Evolutionary conservation across 2,797 vertebrate species (phyloP), one percentile per base, ranked within the genome.

Genomic region (Cephalopachus bancanus): DNA sequence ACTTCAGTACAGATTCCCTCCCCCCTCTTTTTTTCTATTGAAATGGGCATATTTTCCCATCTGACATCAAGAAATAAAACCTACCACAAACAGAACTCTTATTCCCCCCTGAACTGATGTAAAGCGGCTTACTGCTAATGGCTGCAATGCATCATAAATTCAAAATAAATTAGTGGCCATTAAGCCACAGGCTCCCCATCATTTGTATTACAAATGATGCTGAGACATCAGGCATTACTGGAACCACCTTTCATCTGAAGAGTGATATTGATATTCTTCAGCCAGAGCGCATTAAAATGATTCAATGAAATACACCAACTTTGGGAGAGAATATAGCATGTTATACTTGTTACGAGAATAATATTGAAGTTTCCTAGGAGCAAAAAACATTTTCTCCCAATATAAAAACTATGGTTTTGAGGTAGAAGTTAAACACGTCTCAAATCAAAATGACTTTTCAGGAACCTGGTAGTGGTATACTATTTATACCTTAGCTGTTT

Each of bases 141-240:
- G 95, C 75, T 65, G 17, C 59, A 72, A 97, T 95, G 69, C 80
- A 96, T 97, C 97, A 98, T 95, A 97, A 97, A 98, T 98, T 97
- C 97, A 97, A 98, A 98, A 97, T 97, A 98, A 98, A 98, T 98
- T 97, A 97, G 87, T 92, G 37, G 10, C 91, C 87, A 97, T 97
- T 98, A 98, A 98, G 94, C 96, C 55, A 94, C n/a, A 96, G 93
- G 79, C 55, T 98, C 84, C 87, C 94, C 64, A 44, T 97, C 14
- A 97, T 97, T 97, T 97, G 81, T 97, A 84, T 95, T 97, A 96
- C 65, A 97, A 96, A 98, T 85, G 91, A 83, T 92, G 94, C 71
- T 71, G 81, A 93, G 96, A 93, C n/a, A 95, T 79, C 76, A 96
- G 64, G 49, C 81, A 95, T 97, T 98, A 95, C 91, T 88, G 92